Conservation (phyloP, 2,888 invertebrate genomes). For the Cephonodes hylas region DNA sequence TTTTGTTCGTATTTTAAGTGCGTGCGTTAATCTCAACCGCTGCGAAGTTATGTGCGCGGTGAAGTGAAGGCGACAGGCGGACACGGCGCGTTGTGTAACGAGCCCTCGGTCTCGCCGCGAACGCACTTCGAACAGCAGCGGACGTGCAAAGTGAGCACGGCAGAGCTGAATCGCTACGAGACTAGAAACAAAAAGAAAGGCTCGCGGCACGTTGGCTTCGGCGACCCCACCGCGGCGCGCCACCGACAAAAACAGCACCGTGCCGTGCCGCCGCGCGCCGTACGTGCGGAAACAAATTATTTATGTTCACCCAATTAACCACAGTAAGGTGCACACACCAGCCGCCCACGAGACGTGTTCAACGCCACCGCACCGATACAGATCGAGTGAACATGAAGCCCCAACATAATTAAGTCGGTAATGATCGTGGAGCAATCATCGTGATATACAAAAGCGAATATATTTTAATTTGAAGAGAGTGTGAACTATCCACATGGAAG, state of each 20-base stretch:
- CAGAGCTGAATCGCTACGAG: constrained; percentile 47
- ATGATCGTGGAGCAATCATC: neutral
- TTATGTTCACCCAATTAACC: constrained; percentile 36
- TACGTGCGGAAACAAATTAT: constrained; percentile 38
- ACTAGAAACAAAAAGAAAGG: constrained; percentile 62
- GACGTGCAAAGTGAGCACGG: constrained; percentile 48
- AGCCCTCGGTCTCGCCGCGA: constrained; percentile 8
- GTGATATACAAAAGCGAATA: neutral
- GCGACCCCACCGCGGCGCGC: constrained; percentile 41
- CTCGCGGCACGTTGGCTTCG: constrained; percentile 36
- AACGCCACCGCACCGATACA: neutral
- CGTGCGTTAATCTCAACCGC: constrained; percentile 46
- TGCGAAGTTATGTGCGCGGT: constrained; percentile 26
- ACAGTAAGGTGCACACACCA: constrained; percentile 6
- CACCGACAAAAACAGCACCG: constrained; percentile 34
- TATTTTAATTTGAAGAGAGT: neutral
- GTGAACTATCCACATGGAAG: neutral
- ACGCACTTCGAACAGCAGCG: constrained; percentile 27
- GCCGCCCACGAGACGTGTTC: neutral
- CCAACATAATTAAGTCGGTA: neutral
- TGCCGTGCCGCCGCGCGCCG: constrained; percentile 17
- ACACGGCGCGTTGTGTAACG: neutral
- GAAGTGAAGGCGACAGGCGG: neutral
- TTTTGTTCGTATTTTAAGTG: constrained; percentile 42
- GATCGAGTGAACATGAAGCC: neutral